Base-by-base conservation (phyloP, 2,888 invertebrate genomes). In the Agrotis ipsilon region DNA sequence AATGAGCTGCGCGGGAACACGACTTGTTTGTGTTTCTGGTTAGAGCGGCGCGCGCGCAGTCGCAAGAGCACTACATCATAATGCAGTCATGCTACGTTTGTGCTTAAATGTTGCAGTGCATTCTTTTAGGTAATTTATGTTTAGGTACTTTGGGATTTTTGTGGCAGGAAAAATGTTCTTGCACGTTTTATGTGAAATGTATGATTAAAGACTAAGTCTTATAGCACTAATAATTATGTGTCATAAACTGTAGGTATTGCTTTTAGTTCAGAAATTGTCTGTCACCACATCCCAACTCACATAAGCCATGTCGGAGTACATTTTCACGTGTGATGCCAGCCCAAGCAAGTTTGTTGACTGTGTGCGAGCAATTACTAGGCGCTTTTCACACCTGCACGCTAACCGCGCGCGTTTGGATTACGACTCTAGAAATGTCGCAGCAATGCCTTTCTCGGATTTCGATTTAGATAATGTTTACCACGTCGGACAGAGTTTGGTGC, bases 321-420 rank as follows among this genome's bases (percentile, higher is more conserved):
- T 78, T 75, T 78, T 75, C 48, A 69, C 66, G 24, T 70, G 69
- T 73, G 73, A 61, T 68, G 62, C 65, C 58, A 13, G 59, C 32
- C 27, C 52, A 68, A 54, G 49, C n/a, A 65, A 71, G 83, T 85
- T 85, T 92, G 87, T 92, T 90, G 88, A 90, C 89, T 87, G 83
- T 87, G 77, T 79, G 84, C 75, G 84, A 90, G 91, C 92, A 93
- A 95, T 94, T 93, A 94, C 90, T 88, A 75, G 78, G 86, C 85
- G 93, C 95, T 96, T 94, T 96, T 96, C 93, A 96, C 96, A 94
- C 94, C 86, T 91, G 81, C 86, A 83, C 81, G 93, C 93, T 96
- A 96, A 96, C 87, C 80, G 94, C 63, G 79, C 78, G 39, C 83
- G 89, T 87, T 90, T 88, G 87, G 88, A 90, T 90, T 92, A 89